Base-by-base conservation (phyloP, 2,888 invertebrate species). In the Diaprepes abbreviatus region DNA sequence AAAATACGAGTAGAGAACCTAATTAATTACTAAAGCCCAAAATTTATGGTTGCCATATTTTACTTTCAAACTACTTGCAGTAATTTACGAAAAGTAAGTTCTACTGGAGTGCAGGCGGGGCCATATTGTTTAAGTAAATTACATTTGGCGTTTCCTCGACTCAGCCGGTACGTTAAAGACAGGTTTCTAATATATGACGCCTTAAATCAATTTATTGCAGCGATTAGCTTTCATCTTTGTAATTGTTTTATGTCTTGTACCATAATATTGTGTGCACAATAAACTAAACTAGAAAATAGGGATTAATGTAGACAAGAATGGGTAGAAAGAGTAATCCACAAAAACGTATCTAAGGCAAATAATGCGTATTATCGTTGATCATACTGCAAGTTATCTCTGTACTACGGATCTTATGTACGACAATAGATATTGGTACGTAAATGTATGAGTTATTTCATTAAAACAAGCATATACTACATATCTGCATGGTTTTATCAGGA, bases 51-150 rank as follows among this genome's bases (percentile, higher is more conserved):
- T 28, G 28, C 24, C 43, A 55, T 65, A 65, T 31, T 31, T 65
- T 36, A 36, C 48, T 48, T 48, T 14, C 35, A 58, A 66, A 66
- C 57, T 66, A 66, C 31, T 58, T 35, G 66, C 60, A 31, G 60
- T 67, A 67, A 67, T 67, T 67, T 60, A 60, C 28, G 31, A 14
- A 36, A 38, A 31, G 28, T 16, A 35, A 67, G 60, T 67, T 60
- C 40, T 52, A 40, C 33, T 21, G 33, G 38, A 40, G 54, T 33
- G 52, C 54, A 28, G 52, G 40, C 40, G 31, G 24, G 38, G 45
- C 66, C 54, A 54, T 67, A 67, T 67, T 60, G 60, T 67, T 67
- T 67, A 59, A 67, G 43, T 59, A 54, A 67, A 67, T 67, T 67
- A 67, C 66, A 54, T 60, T 67, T 35, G 54, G 66, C 54, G 35